phyloP scores from a whole-genome alignment of 2,797 vertebrate species.

The Tadarida brasiliensis region DNA sequence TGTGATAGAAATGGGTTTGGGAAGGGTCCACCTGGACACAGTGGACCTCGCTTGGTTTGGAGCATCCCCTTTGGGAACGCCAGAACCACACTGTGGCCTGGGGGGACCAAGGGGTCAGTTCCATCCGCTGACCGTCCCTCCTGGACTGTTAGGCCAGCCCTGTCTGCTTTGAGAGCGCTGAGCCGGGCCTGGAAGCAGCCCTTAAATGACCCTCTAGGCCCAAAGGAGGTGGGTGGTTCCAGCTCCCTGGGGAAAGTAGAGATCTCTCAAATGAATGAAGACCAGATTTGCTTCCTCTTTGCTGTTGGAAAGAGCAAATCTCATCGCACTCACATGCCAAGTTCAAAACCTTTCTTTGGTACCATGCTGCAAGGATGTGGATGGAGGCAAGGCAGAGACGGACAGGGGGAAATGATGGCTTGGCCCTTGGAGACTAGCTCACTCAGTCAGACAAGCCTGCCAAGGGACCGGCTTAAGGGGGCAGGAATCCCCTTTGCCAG shows the following conservation, averaged over 20 bases:
- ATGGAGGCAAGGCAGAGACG: background rate
- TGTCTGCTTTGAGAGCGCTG: background rate
- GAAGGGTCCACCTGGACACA: constrained; percentile 11
- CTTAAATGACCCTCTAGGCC: background rate
- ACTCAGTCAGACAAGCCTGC: background rate
- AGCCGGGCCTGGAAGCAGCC: background rate
- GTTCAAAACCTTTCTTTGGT: background rate
- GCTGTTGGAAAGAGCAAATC: background rate
- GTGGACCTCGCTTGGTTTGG: background rate
- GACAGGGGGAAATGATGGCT: background rate
- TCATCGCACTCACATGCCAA: background rate
- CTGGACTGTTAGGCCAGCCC: background rate
- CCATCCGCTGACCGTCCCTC: background rate
- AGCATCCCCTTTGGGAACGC: background rate
- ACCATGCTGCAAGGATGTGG: background rate
- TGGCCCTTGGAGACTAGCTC: background rate
- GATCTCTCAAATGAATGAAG: background rate
- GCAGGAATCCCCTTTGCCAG: background rate
- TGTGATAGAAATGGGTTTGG: constrained; percentile 53
- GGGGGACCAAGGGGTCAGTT: background rate
- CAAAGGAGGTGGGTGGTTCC: background rate
- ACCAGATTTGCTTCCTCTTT: background rate
- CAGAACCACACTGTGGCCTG: background rate
- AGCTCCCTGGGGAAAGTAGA: background rate
- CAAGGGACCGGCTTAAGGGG: background rate